A percentile compares a stretch with the other conserved stretches of the same genome.
These are phyloP conservation scores for Smittia sp. DNA, from an alignment of 2,888 invertebrate genomes.

Conservation along the genomic window DNA sequence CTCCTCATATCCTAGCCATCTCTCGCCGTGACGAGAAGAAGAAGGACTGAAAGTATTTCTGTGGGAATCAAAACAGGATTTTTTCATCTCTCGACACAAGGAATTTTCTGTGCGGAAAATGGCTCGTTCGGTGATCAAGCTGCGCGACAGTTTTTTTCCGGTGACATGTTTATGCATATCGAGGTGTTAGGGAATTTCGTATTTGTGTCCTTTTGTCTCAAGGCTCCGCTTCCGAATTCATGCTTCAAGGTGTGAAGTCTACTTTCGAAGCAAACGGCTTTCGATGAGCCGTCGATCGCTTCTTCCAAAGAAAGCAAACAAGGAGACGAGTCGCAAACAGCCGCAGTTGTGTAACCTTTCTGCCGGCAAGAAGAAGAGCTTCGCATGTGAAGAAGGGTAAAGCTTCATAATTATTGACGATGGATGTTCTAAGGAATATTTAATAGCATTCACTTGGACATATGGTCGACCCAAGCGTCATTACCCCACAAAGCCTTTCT, in stretches of 20 bases:
- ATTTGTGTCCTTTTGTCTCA: conserved; percentile 10
- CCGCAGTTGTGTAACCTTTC: not conserved
- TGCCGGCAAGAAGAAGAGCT: not conserved
- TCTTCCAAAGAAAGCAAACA: no score
- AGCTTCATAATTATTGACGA: not conserved
- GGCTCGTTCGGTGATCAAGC: conserved; percentile 2
- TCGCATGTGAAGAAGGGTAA: not conserved
- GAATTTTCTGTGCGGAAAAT: conserved; percentile 11
- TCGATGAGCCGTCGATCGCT: no score
- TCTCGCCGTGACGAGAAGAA: conserved; percentile 17
- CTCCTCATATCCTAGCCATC: conserved; percentile 18
- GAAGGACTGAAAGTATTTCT: conserved; percentile 46
- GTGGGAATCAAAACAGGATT: conserved; percentile 56
- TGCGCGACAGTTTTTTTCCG: conserved; percentile 13
- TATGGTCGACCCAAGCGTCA: not conserved
- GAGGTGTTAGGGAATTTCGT: conserved; percentile 5
- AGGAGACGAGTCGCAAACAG: no score
- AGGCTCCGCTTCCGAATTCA: not conserved
- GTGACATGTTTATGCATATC: conserved; percentile 13
- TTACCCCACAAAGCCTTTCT: not conserved
- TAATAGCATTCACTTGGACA: not conserved
- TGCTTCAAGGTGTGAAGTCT: no score
- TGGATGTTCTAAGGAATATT: no score
- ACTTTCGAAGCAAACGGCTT: no score
- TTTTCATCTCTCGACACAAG: conserved; percentile 32